phyloP scores from a whole-genome alignment of 2,888 invertebrate species.

The Buathra laborator region DNA sequence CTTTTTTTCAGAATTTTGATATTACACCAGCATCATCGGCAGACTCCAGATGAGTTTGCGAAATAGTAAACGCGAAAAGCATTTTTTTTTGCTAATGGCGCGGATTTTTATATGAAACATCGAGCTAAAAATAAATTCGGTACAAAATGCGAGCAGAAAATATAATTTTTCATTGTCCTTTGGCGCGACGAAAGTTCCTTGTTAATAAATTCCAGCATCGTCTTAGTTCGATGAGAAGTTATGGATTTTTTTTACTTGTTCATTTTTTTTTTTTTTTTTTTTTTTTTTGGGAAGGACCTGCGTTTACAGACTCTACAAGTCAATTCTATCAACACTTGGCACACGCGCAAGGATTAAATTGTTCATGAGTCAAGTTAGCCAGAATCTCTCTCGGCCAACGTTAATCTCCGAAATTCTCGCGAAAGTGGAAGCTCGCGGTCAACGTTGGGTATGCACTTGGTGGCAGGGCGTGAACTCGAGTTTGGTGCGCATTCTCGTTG shows the following conservation, averaged over 20 bases:
- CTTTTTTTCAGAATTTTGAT: background rate
- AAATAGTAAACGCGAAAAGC: background rate
- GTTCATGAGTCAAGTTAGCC: conserved; percentile 37
- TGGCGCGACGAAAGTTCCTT: too few species aligned
- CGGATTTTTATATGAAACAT: too few species aligned
- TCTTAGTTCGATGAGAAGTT: too few species aligned
- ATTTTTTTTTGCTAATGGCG: background rate
- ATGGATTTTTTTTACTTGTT: too few species aligned
- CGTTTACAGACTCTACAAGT: background rate
- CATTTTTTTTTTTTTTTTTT: too few species aligned
- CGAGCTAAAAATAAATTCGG: too few species aligned
- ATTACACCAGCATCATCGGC: background rate
- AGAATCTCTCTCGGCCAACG: conserved; percentile 38
- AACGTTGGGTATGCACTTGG: conserved; percentile 24
- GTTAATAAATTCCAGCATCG: too few species aligned
- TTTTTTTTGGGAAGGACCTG: background rate
- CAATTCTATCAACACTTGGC: conserved; percentile 14
- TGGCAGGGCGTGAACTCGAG: conserved; percentile 27
- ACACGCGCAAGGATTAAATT: conserved; percentile 47
- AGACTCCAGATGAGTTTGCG: background rate
- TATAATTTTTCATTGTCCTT: too few species aligned
- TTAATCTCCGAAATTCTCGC: conserved; percentile 59
- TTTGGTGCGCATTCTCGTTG: conserved; percentile 21
- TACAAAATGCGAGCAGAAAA: too few species aligned
- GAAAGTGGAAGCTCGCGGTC: conserved; percentile 54